A percentile compares a stretch with the other conserved stretches of the same genome.
phyloP scores from a whole-genome alignment of 2,888 invertebrate species.

The Nephrotoma appendiculata region DNA sequence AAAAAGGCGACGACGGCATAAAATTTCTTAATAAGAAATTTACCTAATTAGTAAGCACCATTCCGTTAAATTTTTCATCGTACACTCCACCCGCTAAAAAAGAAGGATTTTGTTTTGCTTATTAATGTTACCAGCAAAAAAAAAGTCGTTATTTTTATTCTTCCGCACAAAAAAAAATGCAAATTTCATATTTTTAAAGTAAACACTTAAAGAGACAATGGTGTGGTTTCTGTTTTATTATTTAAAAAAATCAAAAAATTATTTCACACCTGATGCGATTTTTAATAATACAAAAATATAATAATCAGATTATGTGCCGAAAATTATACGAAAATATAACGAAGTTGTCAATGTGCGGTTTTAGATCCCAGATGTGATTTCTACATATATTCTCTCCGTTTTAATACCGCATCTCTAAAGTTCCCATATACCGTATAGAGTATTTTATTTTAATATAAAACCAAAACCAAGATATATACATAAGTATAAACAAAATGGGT shows the following conservation, averaged over 20 bases:
- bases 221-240: neutral
- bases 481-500: neutral
- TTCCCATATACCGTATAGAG: neutral
- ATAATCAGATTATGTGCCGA: neutral
- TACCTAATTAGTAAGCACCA: neutral
- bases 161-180: neutral
- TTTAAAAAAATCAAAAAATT: neutral
- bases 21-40: neutral
- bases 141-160: neutral
- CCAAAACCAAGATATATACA: neutral
- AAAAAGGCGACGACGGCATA: too few species aligned
- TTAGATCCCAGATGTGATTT: neutral
- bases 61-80: neutral
- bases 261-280: neutral
- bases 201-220: neutral
- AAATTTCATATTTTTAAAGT: neutral
- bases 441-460: neutral
- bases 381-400: neutral
- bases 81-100: neutral
- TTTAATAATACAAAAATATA: neutral
- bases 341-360: neutral
- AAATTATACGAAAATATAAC: neutral
- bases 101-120: neutral
- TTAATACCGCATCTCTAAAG: neutral
- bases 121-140: neutral